These are phyloP conservation scores for Pegoplata infirma DNA, from an alignment of 2,888 invertebrate genomes.

Conservation along the genomic window DNA sequence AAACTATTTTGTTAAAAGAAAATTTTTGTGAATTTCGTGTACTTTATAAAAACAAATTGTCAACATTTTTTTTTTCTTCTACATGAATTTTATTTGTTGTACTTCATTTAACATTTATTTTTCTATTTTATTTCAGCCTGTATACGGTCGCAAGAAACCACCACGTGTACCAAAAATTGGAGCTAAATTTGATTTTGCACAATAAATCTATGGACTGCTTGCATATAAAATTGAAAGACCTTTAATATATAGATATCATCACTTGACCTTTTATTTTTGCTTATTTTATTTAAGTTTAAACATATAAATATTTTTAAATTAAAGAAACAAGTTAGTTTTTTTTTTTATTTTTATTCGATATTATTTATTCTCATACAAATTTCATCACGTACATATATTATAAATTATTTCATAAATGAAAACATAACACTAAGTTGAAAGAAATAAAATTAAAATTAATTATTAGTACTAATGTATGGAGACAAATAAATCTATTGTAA, in stretches of 20 bases:
- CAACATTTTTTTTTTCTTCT: too few relatives aligned
- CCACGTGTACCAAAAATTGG: slow-evolving; percentile 70
- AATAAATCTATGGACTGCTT: slow-evolving; percentile 41
- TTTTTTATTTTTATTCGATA: too few relatives aligned
- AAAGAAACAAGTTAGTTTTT: background rate
- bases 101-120: background rate
- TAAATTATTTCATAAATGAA: background rate
- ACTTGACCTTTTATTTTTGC: slow-evolving; percentile 3
- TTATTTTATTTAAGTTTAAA: slow-evolving; percentile 4
- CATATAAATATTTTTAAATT: slow-evolving; percentile 14
- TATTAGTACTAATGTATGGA: background rate
- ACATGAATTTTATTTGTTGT: too few relatives aligned
- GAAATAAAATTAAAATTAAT: background rate
- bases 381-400: background rate
- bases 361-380: background rate
- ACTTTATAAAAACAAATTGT: too few relatives aligned
- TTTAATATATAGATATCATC: slow-evolving; percentile 16
- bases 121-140: slow-evolving; percentile 44
- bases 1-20: too few relatives aligned
- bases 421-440: slow-evolving; percentile 1
- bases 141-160: slow-evolving; percentile 60
- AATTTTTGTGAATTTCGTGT: too few relatives aligned
- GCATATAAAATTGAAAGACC: background rate
- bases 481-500: background rate
- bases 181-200: slow-evolving; percentile 71